These are phyloP conservation scores for Charaxes varanes DNA, from an alignment of 1,140 invertebrate genomes.

Conservation along the genomic window DNA sequence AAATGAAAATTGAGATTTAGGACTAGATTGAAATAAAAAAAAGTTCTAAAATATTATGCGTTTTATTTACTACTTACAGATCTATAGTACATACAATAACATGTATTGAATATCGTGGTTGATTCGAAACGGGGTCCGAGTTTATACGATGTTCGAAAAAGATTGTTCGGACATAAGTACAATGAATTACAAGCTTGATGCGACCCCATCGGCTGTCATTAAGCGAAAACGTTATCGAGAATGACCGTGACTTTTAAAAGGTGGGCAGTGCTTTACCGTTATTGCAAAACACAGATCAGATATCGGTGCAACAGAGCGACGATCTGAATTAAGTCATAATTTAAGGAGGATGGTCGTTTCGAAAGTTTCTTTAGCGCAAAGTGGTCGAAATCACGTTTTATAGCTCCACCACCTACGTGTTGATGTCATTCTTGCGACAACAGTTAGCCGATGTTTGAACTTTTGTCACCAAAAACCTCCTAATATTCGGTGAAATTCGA, in stretches of 20 bases:
- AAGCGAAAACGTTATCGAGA: conserved; percentile 32
- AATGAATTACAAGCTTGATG: conserved; percentile 30
- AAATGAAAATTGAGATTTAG: no score
- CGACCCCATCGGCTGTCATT: conserved; percentile 38
- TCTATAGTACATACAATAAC: no score
- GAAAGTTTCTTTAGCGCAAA: conserved; percentile 42
- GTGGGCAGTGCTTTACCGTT: conserved; percentile 43
- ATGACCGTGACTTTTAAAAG: conserved; percentile 39
- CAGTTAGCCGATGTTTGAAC: conserved; percentile 24
- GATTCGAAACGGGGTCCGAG: conserved; percentile 7
- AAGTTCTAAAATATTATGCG: no score
- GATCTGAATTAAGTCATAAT: conserved; percentile 65
- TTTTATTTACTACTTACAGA: no score
- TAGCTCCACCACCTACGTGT: conserved; percentile 49
- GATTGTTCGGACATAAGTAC: conserved; percentile 25
- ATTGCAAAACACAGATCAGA: conserved; percentile 44
- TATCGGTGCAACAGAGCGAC: conserved; percentile 45
- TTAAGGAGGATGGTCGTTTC: conserved; percentile 55
- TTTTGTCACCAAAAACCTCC: conserved; percentile 5
- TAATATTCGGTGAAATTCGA: no score
- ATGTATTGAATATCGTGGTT: no score
- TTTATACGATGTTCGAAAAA: conserved; percentile 17
- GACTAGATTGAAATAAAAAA: no score
- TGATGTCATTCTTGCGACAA: conserved; percentile 54
- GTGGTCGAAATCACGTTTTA: conserved; percentile 41